phyloP scores from a whole-genome alignment of 37 sponge, comb jelly and placozoan genomes.

The Agelas oroides region DNA sequence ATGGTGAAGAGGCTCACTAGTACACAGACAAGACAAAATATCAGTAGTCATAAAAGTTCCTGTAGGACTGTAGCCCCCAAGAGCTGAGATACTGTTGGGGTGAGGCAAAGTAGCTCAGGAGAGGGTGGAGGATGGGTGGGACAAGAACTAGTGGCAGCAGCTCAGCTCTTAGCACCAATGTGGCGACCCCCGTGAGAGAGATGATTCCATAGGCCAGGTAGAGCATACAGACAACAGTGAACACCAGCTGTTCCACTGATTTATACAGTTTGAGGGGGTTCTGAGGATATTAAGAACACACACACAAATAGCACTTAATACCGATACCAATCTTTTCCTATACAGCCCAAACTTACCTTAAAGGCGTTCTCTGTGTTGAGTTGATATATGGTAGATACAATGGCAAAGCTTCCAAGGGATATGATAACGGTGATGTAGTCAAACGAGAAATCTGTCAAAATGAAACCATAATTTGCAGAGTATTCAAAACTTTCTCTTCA shows the following conservation, averaged over 20 bases:
- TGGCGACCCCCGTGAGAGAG: conserved; percentile 21
- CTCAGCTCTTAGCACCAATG: background rate
- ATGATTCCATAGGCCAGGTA: conserved; percentile 31
- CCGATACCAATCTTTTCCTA: background rate
- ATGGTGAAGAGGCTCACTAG: too few relatives aligned
- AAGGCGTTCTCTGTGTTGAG: background rate
- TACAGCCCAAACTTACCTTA: conserved; percentile 1
- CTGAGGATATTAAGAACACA: background rate
- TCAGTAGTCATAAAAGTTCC: conserved; percentile 23
- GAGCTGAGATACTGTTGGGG: conserved; percentile 26
- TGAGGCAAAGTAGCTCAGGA: conserved; percentile 40
- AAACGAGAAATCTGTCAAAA: conserved; percentile 45
- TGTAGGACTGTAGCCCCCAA: conserved; percentile 19
- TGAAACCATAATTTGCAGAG: too few relatives aligned
- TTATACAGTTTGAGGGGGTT: conserved; percentile 32
- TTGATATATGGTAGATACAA: conserved; percentile 23
- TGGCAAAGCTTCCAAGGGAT: conserved; percentile 20
- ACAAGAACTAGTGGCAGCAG: conserved; percentile 31
- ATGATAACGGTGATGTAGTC: conserved; percentile 31
- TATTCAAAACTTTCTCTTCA: background rate
- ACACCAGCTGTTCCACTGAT: background rate
- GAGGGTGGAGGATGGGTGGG: conserved; percentile 25
- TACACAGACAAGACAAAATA: background rate
- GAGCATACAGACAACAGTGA: background rate
- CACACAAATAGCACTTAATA: too few relatives aligned